Evolutionary conservation across 2,888 invertebrate species (phyloP), one percentile per base, ranked within the genome.

Genomic region (Drosophila siamana): DNA sequence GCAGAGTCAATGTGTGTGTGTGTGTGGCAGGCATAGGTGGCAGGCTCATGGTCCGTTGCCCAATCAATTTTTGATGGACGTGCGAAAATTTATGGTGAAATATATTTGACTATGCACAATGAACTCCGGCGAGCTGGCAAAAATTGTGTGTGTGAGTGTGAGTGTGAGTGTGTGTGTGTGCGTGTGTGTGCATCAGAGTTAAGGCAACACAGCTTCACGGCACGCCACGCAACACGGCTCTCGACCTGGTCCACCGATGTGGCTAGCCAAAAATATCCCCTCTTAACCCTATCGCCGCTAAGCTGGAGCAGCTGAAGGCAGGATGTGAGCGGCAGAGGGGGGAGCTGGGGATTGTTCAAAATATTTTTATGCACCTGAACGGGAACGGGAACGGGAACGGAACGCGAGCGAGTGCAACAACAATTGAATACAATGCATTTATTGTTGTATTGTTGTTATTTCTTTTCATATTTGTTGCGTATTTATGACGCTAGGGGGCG

Each of bases 21-120:
- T 11, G 44, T 47, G 50, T 44, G 26, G 26, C 26, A 26, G 26
- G 26, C 26, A 26, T 26, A 26, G 72, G 63, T 66, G 62, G 78
- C 81, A 41, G 30, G 55, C 44, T 55, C 65, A 71, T 47, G 80
- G 73, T 50, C 26, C 64, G 70, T 50, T 74, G 80, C 70, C 62
- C 89, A 85, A 89, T 86, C 81, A 86, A 86, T 86, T 86, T 88
- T 86, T 89, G 89, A 86, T 86, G 79, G 89, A 80, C 89, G 89
- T 89, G 86, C 86, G 86, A 89, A 86, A 86, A 88, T 89, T 89
- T 89, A 89, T 89, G 88, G 89, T 78, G 81, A 86, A 85, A 88
- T 78, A 86, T 86, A 84, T 86, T 89, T 89, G 82, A 74, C 85
- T 89, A 88, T 86, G 78, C 89, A 88, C 89, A 88, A 88, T 86